Conservation (phyloP, 2,888 invertebrate genomes). For the Polylopha cassiicola region DNA sequence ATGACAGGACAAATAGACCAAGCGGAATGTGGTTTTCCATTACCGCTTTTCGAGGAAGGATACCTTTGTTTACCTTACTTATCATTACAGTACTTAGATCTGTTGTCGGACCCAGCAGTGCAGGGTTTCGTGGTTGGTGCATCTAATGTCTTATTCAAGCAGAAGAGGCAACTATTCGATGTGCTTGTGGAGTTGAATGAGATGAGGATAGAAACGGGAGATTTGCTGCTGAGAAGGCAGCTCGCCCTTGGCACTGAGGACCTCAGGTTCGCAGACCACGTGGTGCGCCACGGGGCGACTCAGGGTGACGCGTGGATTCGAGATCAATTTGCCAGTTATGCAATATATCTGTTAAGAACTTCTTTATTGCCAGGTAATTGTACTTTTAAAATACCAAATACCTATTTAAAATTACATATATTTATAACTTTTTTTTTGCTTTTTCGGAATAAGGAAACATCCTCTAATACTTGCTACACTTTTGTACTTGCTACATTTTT, state of each 20-base stretch:
- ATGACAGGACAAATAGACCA: conserved; percentile 82
- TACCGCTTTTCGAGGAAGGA: conserved; percentile 92
- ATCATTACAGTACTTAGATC: conserved; percentile 95
- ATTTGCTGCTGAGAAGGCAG: conserved; percentile 87
- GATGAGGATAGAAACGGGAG: conserved; percentile 88
- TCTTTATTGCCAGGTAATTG: conserved; percentile 82
- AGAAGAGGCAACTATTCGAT: conserved; percentile 94
- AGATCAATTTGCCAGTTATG: conserved; percentile 93
- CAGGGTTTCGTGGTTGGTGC: conserved; percentile 94
- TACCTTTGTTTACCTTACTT: conserved; percentile 97
- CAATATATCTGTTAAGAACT: conserved; percentile 88
- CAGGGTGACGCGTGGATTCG: conserved; percentile 98
- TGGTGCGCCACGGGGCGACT: conserved; percentile 83
- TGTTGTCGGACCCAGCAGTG: conserved; percentile 91
- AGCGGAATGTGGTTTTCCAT: conserved; percentile 90
- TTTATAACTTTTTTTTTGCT: no score
- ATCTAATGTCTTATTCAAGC: conserved; percentile 98
- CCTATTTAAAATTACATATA: no score
- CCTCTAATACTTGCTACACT: no score
- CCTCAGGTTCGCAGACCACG: conserved; percentile 94
- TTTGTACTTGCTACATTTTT: no score
- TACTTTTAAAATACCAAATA: conserved; percentile 1
- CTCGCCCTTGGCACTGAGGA: conserved; percentile 96
- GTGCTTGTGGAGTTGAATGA: conserved; percentile 93
- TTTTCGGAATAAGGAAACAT: no score